Conservation (phyloP, 2,888 invertebrate species). For the Tortricodes alternella region DNA sequence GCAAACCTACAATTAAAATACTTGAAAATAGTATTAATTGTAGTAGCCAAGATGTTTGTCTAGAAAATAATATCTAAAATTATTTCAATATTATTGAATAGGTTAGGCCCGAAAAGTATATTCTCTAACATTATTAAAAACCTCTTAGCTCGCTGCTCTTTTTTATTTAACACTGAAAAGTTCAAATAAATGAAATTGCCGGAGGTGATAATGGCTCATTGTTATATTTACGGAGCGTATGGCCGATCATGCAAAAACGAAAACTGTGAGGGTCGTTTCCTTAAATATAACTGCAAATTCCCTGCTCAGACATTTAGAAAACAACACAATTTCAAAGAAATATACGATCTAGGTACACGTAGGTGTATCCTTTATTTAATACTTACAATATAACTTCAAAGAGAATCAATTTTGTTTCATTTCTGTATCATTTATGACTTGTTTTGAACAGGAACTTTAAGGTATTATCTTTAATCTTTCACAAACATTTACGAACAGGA, state of each 20-base stretch:
- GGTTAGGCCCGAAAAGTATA: too few relatives aligned
- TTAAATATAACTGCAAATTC: too few relatives aligned
- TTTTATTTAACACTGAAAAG: neutral
- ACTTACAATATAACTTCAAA: too few relatives aligned
- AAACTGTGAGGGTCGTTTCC: neutral
- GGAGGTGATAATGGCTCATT: neutral
- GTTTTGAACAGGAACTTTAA: constrained; percentile 4
- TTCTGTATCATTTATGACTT: neutral
- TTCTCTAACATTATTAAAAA: neutral
- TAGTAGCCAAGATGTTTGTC: too few relatives aligned
- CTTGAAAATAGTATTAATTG: too few relatives aligned
- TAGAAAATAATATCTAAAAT: too few relatives aligned
- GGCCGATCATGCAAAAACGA: neutral
- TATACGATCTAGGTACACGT: too few relatives aligned
- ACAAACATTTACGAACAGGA: constrained; percentile 7
- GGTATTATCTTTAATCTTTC: constrained; percentile 17
- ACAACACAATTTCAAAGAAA: too few relatives aligned
- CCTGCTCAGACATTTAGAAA: too few relatives aligned
- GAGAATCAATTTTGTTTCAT: neutral
- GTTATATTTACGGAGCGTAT: constrained; percentile 1
- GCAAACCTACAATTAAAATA: too few relatives aligned
- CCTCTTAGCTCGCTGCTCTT: neutral
- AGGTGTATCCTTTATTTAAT: too few relatives aligned
- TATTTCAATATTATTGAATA: too few relatives aligned
- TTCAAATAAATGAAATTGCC: constrained; percentile 1